Evolutionary conservation across 1,140 invertebrate genomes (phyloP), one percentile per base, ranked within the genome.

Genomic region (Bombus impatiens): DNA sequence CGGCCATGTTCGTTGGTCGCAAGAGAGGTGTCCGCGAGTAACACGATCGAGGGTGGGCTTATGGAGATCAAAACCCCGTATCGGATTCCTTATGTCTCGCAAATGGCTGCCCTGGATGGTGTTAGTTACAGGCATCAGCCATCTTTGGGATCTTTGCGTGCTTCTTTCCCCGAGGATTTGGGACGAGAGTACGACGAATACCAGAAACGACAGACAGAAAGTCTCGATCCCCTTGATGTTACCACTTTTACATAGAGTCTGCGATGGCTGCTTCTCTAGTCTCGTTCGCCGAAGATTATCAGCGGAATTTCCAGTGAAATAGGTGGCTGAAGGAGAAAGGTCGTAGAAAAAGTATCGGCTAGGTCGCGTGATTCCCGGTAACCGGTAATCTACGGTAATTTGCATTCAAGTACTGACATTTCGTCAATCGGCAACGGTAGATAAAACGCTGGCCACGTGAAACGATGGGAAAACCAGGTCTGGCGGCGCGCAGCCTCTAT

Each of bases 1-100:
- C 91, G 86, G 92, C 93, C 93, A 94, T 94, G 92, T 94, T 94
- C 92, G 90, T 86, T 84, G 68, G 74, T 47, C 65, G 77, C 65
- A 72, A 81, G 86, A 84, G 86, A 90, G 89, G 90, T 91, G 90
- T 92, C 89, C 90, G 88, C 75, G 89, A 82, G 94, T 95, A 95
- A 95, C 90, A 93, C 93, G 94, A 95, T 95, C 93, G 93, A 95
- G 94, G 94, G 94, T 94, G 93, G 93, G 93, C 93, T 94, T 94
- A 94, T 91, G 89, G 90, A 93, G 94, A 94, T 94, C 91, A 94
- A 94, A 94, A 94, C 90, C 93, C 90, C 90, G 87, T 93, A 94
- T 94, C 93, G 92, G 92, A 92, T 95, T 94, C 90, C 93, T 91
- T 89, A 89, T 92, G 92, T 93, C 91, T 91, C 91, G 91, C 92